phyloP scores from a whole-genome alignment of 37 sponge, comb jelly and placozoan genomes.

The Mnemiopsis leidyi region DNA sequence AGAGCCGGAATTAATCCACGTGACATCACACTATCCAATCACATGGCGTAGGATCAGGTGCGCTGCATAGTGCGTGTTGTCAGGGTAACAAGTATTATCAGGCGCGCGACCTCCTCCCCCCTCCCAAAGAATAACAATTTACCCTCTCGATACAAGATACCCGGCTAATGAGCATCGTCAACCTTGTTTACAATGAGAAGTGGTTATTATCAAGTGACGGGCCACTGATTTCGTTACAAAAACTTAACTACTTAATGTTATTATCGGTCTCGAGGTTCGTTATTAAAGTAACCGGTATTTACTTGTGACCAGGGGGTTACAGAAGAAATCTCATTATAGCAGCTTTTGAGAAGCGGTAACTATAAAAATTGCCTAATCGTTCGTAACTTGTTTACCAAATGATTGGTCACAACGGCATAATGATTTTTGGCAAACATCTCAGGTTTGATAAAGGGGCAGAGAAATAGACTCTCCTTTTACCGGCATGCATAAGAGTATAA shows the following conservation, averaged over 20 bases:
- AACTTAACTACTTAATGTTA: not conserved
- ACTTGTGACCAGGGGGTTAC: too few species aligned
- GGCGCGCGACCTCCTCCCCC: too few species aligned
- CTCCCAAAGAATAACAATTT: not conserved
- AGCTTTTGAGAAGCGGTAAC: too few species aligned
- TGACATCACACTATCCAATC: not conserved
- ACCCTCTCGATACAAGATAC: not conserved
- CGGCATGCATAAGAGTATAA: too few species aligned
- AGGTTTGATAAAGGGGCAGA: too few species aligned
- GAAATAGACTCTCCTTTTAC: too few species aligned
- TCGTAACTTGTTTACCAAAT: too few species aligned
- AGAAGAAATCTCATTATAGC: too few species aligned
- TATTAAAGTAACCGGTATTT: not conserved
- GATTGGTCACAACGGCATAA: too few species aligned
- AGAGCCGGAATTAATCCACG: not conserved
- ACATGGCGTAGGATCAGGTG: not conserved
- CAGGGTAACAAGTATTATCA: not conserved
- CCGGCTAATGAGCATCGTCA: not conserved
- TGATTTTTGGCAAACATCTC: too few species aligned
- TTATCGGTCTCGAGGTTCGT: not conserved
- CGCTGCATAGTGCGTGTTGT: not conserved
- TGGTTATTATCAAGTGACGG: not conserved
- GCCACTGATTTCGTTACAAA: not conserved
- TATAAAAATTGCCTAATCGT: too few species aligned
- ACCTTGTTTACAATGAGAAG: not conserved